Base-by-base conservation (phyloP, 1,140 invertebrate species). In the Trypoxylus dichotomus region DNA sequence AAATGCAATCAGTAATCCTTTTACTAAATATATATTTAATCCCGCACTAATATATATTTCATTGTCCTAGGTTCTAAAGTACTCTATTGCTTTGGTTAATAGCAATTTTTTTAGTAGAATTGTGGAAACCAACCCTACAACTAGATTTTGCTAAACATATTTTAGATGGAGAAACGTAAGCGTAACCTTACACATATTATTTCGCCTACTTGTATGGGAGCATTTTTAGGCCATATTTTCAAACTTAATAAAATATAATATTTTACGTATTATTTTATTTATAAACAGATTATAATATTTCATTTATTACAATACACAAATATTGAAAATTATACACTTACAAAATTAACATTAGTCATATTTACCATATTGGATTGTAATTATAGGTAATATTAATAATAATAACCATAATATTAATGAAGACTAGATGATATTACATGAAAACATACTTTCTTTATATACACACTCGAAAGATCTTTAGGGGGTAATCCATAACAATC, bases 301-400 rank as follows among this genome's bases (percentile, higher is more conserved):
- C 60, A 68, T 68, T 27, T 68, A 68, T 68, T 68, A 68, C 60
- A 68, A 68, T 68, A 68, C 60, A 68, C 60, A 68, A 68, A 27
- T 68, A 68, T 68, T 68, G 60, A 68, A 68, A 68, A 68, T 54
- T 68, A 68, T 68, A 68, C 27, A 68, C 60, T 68, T 68, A 68
- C 60, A 68, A 68, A 68, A 68, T 68, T 68, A 68, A 68, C 27
- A 68, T 68, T 24, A 68, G 60, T 68, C 60, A 68, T 24, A 24
- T 13, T 68, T 68, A 15, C 60, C 60, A 29, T 68, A 68, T 68
- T 68, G 60, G 15, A 58, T 58, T 58, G 21, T 58, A 58, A 58
- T 21, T 58, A 68, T 29, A 68, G 27, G 47, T 54, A 54, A 54
- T 37, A 37, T 37, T 37, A 58, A 58, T 58, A 58, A 58, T 68